These are phyloP conservation scores for Siniperca chuatsi DNA, from an alignment of 2,113 vertebrate genomes.

Conservation along the genomic window DNA sequence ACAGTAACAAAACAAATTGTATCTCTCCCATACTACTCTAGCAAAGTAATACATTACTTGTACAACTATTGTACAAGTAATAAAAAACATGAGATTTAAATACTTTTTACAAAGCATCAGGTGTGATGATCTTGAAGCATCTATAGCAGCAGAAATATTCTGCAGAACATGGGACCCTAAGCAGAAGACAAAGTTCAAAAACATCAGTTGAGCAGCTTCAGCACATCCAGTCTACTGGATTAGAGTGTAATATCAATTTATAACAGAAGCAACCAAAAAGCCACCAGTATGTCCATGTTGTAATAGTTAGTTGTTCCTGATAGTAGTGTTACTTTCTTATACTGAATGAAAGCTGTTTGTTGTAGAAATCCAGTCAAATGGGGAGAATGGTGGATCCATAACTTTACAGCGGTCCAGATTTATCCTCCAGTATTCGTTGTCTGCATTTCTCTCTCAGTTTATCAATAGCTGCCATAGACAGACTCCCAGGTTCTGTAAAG, in stretches of 20 bases:
- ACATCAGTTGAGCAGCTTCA: neutral
- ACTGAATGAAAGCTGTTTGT: neutral
- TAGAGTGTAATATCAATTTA: neutral
- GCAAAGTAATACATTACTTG: neutral
- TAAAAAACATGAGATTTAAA: neutral
- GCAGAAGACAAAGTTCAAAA: constrained; percentile 12
- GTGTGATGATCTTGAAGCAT: neutral
- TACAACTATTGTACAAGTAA: neutral
- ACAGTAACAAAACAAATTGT: neutral
- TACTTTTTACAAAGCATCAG: neutral
- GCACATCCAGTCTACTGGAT: neutral
- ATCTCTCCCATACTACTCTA: neutral
- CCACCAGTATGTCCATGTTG: neutral
- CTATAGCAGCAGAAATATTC: constrained; percentile 18
- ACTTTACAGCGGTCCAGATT: constrained; percentile 60
- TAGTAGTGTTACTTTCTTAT: neutral
- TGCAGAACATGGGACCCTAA: neutral
- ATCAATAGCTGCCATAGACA: constrained; percentile 87
- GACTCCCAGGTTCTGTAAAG: constrained; percentile 91
- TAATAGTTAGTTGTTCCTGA: neutral
- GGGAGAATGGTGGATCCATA: neutral
- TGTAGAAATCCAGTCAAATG: neutral
- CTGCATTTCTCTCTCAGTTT: constrained; percentile 89
- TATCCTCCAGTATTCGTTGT: constrained; percentile 83
- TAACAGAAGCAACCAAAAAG: neutral